Base-by-base conservation (phyloP, 1,140 invertebrate genomes). In the Mylabris phalerata region DNA sequence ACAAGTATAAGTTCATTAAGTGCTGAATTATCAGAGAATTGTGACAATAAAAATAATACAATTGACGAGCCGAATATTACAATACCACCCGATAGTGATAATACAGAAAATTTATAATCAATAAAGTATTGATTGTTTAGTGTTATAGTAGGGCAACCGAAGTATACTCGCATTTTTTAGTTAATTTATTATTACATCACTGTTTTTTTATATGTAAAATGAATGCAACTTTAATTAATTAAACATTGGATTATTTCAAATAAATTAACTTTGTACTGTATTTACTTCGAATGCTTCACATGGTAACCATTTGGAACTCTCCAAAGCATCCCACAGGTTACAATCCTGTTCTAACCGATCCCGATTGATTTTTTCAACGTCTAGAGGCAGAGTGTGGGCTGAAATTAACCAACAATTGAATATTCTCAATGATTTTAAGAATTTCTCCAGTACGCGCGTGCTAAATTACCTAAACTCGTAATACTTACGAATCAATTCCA, bases 311-410 rank as follows among this genome's bases (percentile, higher is more conserved):
- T 88, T 86, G 3, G 87, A 89, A 62, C 84, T 83, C 71, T 91
- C 88, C 27, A 92, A 65, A n/a, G 84, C 84, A 75, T 90, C 88
- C 84, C 88, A 92, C 1, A 91, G 73, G 58, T 83, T 85, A 45
- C 84, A 79, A 67, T 90, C 87, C 42, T 84, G 79, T 56, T 90
- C 85, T 38, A 87, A 80, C 40, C 82, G 78, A 58, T 91, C 88
- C 59, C 83, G 77, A 69, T 91, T 92, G 57, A 86, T 70, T 67
- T 84, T 84, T 11, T 91, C 88, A 4, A 87, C 71, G 67, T 92
- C 88, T 25, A 89, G 69, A 26, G 81, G 75, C 51, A 80, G 75
- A 59, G 87, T 87, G 69, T 92, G 88, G 54, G 91, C 89, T 84
- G 75, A 51, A 80, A 81, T 63, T 64, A 61, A 19, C 19, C 64